Percentiles rank a stretch among this genome's conserved stretches.
Evolutionary conservation across 1,140 invertebrate genomes (phyloP).

Genomic region (Muscidifurax raptorellus): DNA sequence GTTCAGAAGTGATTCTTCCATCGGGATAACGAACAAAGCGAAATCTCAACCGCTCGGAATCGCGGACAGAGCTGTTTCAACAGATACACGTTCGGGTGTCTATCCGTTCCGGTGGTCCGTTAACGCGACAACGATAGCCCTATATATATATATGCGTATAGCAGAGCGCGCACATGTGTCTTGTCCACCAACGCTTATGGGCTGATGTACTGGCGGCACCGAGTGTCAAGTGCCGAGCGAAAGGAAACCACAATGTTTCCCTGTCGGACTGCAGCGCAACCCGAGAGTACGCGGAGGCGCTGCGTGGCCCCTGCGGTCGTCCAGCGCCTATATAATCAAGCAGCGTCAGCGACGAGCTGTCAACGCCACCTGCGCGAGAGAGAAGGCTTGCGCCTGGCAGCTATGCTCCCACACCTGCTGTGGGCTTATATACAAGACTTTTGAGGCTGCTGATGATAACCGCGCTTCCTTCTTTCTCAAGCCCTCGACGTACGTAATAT

Average conservation of each 20-base stretch:
- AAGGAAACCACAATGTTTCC: slow-evolving; percentile 38
- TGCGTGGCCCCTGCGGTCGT: background rate
- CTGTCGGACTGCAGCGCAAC: background rate
- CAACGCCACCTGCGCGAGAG: background rate
- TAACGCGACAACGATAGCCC: background rate
- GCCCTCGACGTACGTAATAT: too few relatives aligned
- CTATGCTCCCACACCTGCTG: background rate
- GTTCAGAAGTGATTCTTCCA: too few relatives aligned
- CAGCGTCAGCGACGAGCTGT: slow-evolving; percentile 3
- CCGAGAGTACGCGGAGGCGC: background rate
- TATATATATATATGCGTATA: too few relatives aligned
- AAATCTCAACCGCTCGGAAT: background rate
- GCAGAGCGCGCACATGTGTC: background rate
- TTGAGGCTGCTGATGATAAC: too few relatives aligned
- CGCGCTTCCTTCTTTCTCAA: too few relatives aligned
- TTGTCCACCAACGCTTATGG: background rate
- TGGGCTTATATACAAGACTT: too few relatives aligned
- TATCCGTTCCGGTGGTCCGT: background rate
- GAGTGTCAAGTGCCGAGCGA: slow-evolving; percentile 26
- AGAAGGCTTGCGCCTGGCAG: background rate
- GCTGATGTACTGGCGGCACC: background rate
- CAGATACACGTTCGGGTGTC: background rate
- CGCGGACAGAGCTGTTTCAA: background rate
- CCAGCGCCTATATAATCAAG: slow-evolving; percentile 24
- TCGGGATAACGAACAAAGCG: too few relatives aligned